These are phyloP conservation scores for Scortum barcoo DNA, from an alignment of 2,113 vertebrate species.

Conservation along the genomic window DNA sequence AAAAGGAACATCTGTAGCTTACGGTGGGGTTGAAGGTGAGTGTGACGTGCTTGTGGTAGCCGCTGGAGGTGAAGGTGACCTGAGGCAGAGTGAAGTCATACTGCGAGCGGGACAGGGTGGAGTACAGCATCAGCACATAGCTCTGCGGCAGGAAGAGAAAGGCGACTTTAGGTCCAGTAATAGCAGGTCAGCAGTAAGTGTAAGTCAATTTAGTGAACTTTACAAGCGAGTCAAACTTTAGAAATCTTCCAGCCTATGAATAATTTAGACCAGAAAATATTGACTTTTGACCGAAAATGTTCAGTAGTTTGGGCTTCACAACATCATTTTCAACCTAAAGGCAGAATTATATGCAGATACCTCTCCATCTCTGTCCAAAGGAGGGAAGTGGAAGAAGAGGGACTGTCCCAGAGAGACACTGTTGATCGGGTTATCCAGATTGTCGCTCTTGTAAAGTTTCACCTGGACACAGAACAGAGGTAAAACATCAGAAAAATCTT, in stretches of 20 bases:
- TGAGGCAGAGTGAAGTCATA: slow-evolving; percentile 94
- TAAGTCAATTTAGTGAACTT: neutral
- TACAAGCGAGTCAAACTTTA: neutral
- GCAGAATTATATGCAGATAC: slow-evolving; percentile 83
- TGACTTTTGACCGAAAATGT: neutral
- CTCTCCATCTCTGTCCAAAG: slow-evolving; percentile 94
- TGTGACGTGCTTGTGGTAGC: slow-evolving; percentile 95
- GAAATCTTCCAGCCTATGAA: neutral
- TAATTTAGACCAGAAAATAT: neutral
- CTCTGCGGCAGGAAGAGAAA: slow-evolving; percentile 82
- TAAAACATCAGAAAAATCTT: neutral
- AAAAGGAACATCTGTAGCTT: slow-evolving; percentile 59
- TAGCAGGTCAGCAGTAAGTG: neutral
- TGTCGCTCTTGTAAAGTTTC: slow-evolving; percentile 96
- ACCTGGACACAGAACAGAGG: slow-evolving; percentile 82
- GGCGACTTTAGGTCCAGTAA: neutral
- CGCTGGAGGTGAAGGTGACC: slow-evolving; percentile 91
- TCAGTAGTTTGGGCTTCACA: neutral
- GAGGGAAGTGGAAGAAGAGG: slow-evolving; percentile 97
- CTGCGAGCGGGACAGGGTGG: slow-evolving; percentile 91
- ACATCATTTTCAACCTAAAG: neutral
- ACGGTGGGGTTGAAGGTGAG: slow-evolving; percentile 94
- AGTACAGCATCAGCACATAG: slow-evolving; percentile 93
- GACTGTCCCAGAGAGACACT: slow-evolving; percentile 94
- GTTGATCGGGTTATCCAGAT: slow-evolving; percentile 96